These are phyloP conservation scores for Cyclopterus lumpus DNA, from an alignment of 2,797 vertebrate genomes.

Conservation along the genomic window DNA sequence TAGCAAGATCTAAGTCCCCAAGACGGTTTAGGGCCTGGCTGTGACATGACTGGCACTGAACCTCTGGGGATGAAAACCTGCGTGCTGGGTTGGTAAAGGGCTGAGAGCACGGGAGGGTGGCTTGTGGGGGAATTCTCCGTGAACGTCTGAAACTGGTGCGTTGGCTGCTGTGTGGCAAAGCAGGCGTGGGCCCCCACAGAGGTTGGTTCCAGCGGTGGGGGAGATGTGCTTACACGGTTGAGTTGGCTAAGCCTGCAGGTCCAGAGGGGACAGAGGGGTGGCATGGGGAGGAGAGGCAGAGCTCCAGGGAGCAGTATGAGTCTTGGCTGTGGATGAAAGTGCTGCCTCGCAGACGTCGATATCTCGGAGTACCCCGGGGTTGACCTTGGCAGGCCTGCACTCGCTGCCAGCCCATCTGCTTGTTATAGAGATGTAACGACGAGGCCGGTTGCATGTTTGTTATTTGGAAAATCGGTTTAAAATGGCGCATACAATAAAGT, in stretches of 20 bases:
- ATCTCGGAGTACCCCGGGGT: constrained; percentile 72
- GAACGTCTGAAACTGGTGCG: constrained; percentile 56
- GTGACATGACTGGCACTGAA: constrained; percentile 66
- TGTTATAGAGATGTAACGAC: constrained; percentile 51
- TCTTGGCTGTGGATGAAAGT: constrained; percentile 77
- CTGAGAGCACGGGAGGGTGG: constrained; percentile 50
- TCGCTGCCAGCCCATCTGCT: constrained; percentile 61
- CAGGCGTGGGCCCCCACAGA: constrained; percentile 55
- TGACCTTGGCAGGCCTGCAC: constrained; percentile 75
- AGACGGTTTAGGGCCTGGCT: constrained; percentile 59
- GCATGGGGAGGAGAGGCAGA: constrained; percentile 59
- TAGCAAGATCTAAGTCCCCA: constrained; percentile 43
- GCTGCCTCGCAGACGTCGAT: constrained; percentile 63
- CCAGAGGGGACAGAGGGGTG: constrained; percentile 71
- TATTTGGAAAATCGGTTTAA: constrained; percentile 16
- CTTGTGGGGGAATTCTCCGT: constrained; percentile 54
- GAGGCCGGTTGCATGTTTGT: constrained; percentile 5
- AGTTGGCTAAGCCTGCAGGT: constrained; percentile 81
- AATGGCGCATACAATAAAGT: not conserved
- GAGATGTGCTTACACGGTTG: constrained; percentile 80
- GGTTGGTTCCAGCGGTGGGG: constrained; percentile 64
- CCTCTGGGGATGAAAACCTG: constrained; percentile 47
- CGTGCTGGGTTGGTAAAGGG: constrained; percentile 55
- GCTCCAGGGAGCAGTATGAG: constrained; percentile 71
- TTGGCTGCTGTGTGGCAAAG: constrained; percentile 62